Evolutionary conservation across 2,113 vertebrate genomes (phyloP).

Genomic region (Oncorhynchus clarkii): DNA sequence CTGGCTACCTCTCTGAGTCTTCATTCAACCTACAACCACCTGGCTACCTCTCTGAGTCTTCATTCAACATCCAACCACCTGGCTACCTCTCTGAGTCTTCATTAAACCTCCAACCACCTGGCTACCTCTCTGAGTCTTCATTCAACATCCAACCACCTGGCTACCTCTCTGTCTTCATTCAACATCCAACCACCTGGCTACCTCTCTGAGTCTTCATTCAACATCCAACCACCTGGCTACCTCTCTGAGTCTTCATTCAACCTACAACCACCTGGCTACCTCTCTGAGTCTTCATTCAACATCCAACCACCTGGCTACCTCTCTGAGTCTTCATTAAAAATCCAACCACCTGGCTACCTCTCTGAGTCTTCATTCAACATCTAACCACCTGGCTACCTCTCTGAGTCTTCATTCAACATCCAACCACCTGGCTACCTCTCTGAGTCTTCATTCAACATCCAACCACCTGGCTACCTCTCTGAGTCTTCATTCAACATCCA

Average conservation of each 20-base stretch:
- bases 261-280: not conserved
- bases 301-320: not conserved
- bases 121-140: not conserved
- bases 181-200: too few relatives aligned
- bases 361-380: too few relatives aligned
- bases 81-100: too few relatives aligned
- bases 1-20: not conserved
- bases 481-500: not conserved
- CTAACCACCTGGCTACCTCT: not conserved
- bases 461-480: not conserved
- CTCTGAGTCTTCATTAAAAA: too few relatives aligned
- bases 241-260: not conserved
- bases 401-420: not conserved
- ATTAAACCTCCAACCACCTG: too few relatives aligned
- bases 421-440: too few relatives aligned
- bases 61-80: not conserved
- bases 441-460: not conserved
- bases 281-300: too few relatives aligned
- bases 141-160: too few relatives aligned
- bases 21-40: not conserved
- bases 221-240: not conserved
- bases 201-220: not conserved
- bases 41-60: not conserved
- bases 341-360: too few relatives aligned
- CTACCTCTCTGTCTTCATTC: not conserved